Conservation (phyloP, 2,113 vertebrate species). For the Sturnus vulgaris region DNA sequence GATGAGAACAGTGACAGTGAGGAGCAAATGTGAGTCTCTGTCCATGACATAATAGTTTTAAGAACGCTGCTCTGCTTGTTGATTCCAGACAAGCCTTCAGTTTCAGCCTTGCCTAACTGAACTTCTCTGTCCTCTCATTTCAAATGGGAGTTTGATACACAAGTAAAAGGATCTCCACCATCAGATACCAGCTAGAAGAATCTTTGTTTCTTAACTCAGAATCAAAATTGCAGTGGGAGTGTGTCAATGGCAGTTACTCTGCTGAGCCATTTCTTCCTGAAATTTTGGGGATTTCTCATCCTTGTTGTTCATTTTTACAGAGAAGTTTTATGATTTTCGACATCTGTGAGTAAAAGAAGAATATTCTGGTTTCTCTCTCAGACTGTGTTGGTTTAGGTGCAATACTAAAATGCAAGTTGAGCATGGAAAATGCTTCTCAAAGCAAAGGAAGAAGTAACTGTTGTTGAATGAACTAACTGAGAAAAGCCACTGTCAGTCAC, state of each 20-base stretch:
- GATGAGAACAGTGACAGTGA: constrained; percentile 44
- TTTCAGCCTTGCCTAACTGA: constrained; percentile 19
- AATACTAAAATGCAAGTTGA: not conserved
- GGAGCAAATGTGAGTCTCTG: constrained; percentile 38
- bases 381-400: not conserved
- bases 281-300: not conserved
- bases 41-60: constrained; percentile 30
- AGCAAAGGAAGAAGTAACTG: not conserved
- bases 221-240: not conserved
- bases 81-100: not conserved
- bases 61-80: not conserved
- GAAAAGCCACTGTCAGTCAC: not conserved
- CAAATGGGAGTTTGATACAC: not conserved
- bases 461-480: not conserved
- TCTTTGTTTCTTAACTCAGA: not conserved
- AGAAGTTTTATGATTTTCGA: not conserved
- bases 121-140: not conserved
- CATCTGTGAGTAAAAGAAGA: not conserved
- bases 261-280: not conserved
- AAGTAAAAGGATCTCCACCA: not conserved
- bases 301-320: not conserved
- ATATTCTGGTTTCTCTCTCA: rapidly evolving
- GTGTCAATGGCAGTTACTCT: not conserved
- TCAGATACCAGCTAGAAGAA: not conserved
- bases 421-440: not conserved